Percentiles rank a stretch among this genome's conserved stretches.
Evolutionary conservation across 53 echinoderm and acorn worm species (phyloP).

Genomic region (Echinometra lucunter): DNA sequence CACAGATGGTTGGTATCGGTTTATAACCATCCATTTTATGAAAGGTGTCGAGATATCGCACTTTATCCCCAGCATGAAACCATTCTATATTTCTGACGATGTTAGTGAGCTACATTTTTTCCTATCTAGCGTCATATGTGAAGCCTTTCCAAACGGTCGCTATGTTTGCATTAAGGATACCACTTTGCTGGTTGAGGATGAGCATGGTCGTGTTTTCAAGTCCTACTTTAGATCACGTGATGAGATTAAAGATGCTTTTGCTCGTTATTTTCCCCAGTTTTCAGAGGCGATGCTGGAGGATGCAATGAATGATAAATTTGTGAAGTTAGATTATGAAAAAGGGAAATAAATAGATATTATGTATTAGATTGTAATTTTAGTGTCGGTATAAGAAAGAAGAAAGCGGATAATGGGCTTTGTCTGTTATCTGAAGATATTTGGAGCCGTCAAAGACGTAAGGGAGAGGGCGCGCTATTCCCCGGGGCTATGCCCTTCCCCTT

Average conservation of each 20-base stretch:
- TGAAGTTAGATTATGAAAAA: slow-evolving; percentile 43
- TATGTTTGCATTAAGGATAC: slow-evolving; percentile 56
- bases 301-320: background rate
- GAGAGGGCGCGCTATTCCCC: no score
- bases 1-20: slow-evolving; percentile 29
- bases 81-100: background rate
- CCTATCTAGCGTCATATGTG: background rate
- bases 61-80: background rate
- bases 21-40: background rate
- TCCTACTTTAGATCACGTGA: slow-evolving; percentile 38
- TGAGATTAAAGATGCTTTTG: slow-evolving; percentile 22
- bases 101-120: background rate
- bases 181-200: slow-evolving; percentile 21
- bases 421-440: no score
- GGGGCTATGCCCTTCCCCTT: no score
- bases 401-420: no score
- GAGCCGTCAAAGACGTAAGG: no score
- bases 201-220: background rate
- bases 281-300: slow-evolving; percentile 17
- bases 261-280: slow-evolving; percentile 31
- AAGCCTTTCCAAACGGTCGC: slow-evolving; percentile 27
- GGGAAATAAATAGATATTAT: background rate
- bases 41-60: background rate
- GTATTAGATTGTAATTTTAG: no score
- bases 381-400: no score